These are phyloP conservation scores for Thalpophila matura DNA, from an alignment of 2,888 invertebrate genomes.

Conservation along the genomic window DNA sequence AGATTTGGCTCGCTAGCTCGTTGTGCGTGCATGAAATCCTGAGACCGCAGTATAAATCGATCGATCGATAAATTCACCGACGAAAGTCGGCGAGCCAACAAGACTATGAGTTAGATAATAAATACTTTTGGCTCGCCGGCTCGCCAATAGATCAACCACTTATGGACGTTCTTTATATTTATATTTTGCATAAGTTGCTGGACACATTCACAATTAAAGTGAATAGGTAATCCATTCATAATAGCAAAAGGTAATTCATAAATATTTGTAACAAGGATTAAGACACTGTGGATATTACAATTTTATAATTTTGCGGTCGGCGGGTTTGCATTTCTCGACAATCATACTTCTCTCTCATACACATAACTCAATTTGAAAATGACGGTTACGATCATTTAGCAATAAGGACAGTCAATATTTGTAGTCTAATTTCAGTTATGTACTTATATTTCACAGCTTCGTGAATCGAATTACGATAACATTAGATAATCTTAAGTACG, in stretches of 20 bases:
- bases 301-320: conserved; percentile 72
- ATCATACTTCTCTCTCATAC: conserved; percentile 79
- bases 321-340: conserved; percentile 82
- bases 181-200: conserved; percentile 28
- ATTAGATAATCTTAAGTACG: conserved; percentile 65
- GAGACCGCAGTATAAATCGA: too few relatives aligned
- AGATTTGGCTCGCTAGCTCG: too few relatives aligned
- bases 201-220: conserved; percentile 41
- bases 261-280: conserved; percentile 2
- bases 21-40: too few relatives aligned
- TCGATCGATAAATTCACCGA: too few relatives aligned
- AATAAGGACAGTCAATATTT: conserved; percentile 80
- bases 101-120: too few relatives aligned
- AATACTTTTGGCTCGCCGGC: too few relatives aligned
- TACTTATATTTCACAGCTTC: conserved; percentile 68
- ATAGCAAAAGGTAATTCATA: conserved; percentile 25
- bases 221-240: conserved; percentile 26
- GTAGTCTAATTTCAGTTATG: conserved; percentile 34
- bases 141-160: too few relatives aligned
- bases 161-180: too few relatives aligned
- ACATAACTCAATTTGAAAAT: conserved; percentile 77
- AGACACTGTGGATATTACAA: conserved; percentile 42
- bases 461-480: conserved; percentile 65
- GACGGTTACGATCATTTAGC: conserved; percentile 83
- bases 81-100: too few relatives aligned